phyloP scores from a whole-genome alignment of 2,113 vertebrate genomes.

The Ahaetulla prasina region DNA sequence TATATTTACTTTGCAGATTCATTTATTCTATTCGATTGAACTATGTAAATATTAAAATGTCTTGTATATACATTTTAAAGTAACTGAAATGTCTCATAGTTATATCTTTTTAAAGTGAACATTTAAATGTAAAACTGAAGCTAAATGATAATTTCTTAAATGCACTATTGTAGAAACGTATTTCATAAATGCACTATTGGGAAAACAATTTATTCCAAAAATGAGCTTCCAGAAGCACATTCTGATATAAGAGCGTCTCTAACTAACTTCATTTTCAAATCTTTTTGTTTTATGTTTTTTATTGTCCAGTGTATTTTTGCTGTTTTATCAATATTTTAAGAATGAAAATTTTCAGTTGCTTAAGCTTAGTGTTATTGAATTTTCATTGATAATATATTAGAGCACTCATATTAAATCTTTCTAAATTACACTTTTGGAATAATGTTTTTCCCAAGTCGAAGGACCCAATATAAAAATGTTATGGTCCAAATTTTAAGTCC shows the following conservation, averaged over 20 bases:
- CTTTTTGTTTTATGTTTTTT: background rate
- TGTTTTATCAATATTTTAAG: slow-evolving; percentile 42
- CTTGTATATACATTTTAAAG: slow-evolving; percentile 60
- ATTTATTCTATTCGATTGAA: slow-evolving; percentile 2
- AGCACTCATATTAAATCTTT: background rate
- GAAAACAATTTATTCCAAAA: slow-evolving; percentile 33
- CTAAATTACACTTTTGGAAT: background rate
- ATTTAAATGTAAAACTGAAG: slow-evolving; percentile 39
- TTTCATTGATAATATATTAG: slow-evolving; percentile 21
- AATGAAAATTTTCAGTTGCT: slow-evolving; percentile 38
- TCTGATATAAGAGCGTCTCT: slow-evolving; percentile 8
- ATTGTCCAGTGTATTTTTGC: slow-evolving; percentile 20
- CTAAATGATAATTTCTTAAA: slow-evolving; percentile 23
- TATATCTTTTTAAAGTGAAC: slow-evolving; percentile 43
- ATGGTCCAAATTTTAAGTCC: background rate
- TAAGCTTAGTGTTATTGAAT: slow-evolving; percentile 34
- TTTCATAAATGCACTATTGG: slow-evolving; percentile 33
- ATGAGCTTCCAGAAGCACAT: slow-evolving; percentile 32
- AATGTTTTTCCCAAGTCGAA: slow-evolving; percentile 16
- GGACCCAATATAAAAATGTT: background rate
- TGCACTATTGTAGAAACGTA: slow-evolving; percentile 33
- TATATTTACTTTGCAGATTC: background rate
- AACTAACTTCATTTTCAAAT: slow-evolving; percentile 39
- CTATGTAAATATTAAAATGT: slow-evolving; percentile 56
- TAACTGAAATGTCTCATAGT: slow-evolving; percentile 36